phyloP scores from a whole-genome alignment of 2,113 vertebrate species.

The Hemicordylus capensis region DNA sequence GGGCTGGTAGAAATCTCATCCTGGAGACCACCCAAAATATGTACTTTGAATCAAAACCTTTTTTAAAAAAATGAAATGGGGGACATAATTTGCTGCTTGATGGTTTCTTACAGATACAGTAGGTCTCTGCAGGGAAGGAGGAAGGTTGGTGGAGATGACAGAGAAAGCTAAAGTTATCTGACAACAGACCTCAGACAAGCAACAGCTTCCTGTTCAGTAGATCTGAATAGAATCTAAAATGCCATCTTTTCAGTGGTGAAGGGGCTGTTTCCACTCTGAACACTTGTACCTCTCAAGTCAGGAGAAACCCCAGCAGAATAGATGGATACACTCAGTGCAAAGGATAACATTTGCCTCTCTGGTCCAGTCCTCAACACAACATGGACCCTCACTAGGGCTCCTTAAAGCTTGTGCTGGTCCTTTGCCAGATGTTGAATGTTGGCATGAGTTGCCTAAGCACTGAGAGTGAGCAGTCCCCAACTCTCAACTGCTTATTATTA shows the following conservation, averaged over 20 bases:
- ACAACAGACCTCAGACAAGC: not conserved
- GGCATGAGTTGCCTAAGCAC: not conserved
- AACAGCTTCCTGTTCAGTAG: not conserved
- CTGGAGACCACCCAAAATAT: not conserved
- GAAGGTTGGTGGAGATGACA: too few species aligned
- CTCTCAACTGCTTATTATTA: too few species aligned
- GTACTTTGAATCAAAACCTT: constrained; percentile 3
- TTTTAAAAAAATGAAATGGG: not conserved
- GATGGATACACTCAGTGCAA: not conserved
- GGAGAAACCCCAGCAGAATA: not conserved
- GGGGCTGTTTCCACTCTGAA: not conserved
- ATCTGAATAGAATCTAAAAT: not conserved
- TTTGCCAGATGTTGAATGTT: not conserved
- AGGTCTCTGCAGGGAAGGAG: not conserved
- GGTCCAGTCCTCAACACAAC: not conserved
- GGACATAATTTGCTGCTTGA: not conserved
- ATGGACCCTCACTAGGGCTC: not conserved
- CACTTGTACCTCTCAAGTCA: too few species aligned
- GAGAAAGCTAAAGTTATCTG: not conserved
- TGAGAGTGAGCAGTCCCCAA: not conserved
- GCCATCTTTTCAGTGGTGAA: not conserved
- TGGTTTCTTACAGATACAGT: constrained; percentile 44
- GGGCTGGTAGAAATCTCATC: not conserved
- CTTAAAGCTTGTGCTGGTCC: not conserved
- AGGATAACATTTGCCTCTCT: not conserved